Evolutionary conservation across 2,797 vertebrate species (phyloP).

Genomic region (Schizopygopsis malacanthus): DNA sequence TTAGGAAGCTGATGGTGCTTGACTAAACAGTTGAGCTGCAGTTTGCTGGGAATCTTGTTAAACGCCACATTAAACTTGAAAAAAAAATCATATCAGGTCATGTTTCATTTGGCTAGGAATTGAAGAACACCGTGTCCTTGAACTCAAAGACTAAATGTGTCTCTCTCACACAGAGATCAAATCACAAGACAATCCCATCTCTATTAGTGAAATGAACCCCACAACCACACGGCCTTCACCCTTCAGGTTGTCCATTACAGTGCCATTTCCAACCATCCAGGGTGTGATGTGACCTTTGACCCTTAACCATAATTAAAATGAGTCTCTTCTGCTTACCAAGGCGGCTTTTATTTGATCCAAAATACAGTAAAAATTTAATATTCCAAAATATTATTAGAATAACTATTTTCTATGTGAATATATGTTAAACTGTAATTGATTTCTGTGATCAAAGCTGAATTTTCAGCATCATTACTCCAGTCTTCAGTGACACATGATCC

Average conservation of each 20-base stretch:
- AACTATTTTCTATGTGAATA: neutral
- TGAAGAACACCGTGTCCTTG: constrained; percentile 41
- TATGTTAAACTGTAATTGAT: rapidly evolving
- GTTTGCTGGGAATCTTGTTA: constrained; percentile 55
- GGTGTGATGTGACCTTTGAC: neutral
- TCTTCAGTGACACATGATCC: neutral
- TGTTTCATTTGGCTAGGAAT: constrained; percentile 63
- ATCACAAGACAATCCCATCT: neutral
- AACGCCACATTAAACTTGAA: constrained; percentile 61
- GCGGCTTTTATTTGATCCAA: neutral
- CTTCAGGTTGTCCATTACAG: neutral
- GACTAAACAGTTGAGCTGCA: constrained; percentile 23
- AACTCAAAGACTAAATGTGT: constrained; percentile 19
- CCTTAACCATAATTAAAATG: neutral
- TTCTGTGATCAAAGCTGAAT: neutral
- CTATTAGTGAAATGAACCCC: neutral
- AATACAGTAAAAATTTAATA: neutral
- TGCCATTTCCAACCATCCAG: neutral
- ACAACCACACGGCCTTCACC: neutral
- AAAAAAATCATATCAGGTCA: constrained; percentile 62
- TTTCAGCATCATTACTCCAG: too few relatives aligned
- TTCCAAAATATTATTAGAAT: neutral
- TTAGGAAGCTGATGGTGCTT: constrained; percentile 26
- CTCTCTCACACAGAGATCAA: neutral
- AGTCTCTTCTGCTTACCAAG: neutral